Conservation (phyloP, 1,140 invertebrate species). For the Druon quercuslanigerum region DNA sequence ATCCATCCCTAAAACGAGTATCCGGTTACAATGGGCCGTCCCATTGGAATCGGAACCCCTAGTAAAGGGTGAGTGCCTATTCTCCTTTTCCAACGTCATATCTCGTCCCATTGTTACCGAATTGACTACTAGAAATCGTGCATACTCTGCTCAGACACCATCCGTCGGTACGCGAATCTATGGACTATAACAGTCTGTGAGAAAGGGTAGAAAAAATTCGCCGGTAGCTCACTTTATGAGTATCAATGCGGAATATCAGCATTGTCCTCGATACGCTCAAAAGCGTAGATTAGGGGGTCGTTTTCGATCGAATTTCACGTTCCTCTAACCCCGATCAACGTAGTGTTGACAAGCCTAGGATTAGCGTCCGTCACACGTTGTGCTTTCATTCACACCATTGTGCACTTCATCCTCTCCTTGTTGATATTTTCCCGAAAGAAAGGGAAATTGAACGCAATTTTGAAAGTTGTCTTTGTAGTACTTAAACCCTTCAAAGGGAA, state of each 20-base stretch:
- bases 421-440: background rate
- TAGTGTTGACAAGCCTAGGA: constrained; percentile 69
- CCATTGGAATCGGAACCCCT: constrained; percentile 59
- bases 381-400: constrained; percentile 3
- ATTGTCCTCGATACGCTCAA: constrained; percentile 60
- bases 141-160: constrained; percentile 52
- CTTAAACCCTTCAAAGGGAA: background rate
- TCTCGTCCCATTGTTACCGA: constrained; percentile 65
- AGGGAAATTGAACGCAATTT: background rate
- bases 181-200: constrained; percentile 34
- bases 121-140: constrained; percentile 66
- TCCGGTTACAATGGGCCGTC: constrained; percentile 69
- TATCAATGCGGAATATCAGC: constrained; percentile 69
- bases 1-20: constrained; percentile 58
- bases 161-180: constrained; percentile 44
- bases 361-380: constrained; percentile 53
- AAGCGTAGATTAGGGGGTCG: constrained; percentile 51
- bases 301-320: constrained; percentile 48
- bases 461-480: background rate
- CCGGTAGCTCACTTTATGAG: constrained; percentile 59
- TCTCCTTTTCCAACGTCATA: constrained; percentile 49
- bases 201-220: constrained; percentile 51
- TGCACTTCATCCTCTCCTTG: background rate
- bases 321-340: constrained; percentile 56
- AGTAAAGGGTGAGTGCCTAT: constrained; percentile 53